Base-by-base conservation (phyloP, 2,797 vertebrate genomes). In the Zalophus californianus region DNA sequence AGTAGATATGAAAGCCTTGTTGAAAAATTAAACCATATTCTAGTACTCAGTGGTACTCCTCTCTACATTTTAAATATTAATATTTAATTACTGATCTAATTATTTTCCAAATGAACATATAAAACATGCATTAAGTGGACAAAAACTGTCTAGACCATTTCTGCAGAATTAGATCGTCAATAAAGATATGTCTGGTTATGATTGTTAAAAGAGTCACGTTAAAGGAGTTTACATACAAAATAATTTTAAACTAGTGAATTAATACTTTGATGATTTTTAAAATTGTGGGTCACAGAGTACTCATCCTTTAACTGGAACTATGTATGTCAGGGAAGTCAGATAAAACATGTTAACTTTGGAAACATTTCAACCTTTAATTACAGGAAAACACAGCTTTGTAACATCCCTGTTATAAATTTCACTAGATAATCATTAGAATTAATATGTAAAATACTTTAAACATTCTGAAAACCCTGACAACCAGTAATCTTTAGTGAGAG, bases 81-180 rank as follows among this genome's bases (percentile, higher is more conserved):
- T 86, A 93, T 86, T 79, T 94, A 96, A 80, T 75, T 70, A 70
- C 50, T 62, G 35, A 60, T 86, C 13, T 91, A 86, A 94, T 91
- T 96, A 8, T 91, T 95, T 95, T 85, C 44, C 38, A 90, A 86
- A 52, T 84, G 77, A 60, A 92, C 10, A 50, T 64, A 94, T 64
- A 89, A 94, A 94, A 92, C 52, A 27, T 94, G 41, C 85, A 75
- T 35, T 87, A 32, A 92, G 56, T 50, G 25, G 86, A 70, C 73
- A 52, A 62, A 80, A 89, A 60, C 5, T 9, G 7, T 60, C 50
- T 44, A 73, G 11, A 38, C 18, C 7, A 32, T 29, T 89, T 89
- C 32, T 77, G 16, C 27, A 95, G 91, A 83, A 44, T 91, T 64
- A 78, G 64, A 75, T 20, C 35, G 7, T 87, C 52, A 56, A 73